Evolutionary conservation across 1,140 invertebrate genomes (phyloP).

Genomic region (Lineus longissimus): DNA sequence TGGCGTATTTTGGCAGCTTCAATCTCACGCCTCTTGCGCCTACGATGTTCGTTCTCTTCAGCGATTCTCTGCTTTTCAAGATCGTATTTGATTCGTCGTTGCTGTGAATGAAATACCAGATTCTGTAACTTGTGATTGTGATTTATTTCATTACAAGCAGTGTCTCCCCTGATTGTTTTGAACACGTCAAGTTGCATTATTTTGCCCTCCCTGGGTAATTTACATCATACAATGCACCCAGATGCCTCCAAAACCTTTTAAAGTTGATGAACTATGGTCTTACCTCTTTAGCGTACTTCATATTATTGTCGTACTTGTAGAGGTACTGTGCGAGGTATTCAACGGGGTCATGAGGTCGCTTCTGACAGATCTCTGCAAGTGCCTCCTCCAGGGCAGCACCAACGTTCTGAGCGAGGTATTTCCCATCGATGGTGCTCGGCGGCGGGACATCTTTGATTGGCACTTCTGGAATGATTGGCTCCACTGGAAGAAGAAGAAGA

Average conservation of each 20-base stretch:
- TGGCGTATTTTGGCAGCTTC: neutral
- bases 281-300: neutral
- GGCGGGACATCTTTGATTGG: constrained; percentile 19
- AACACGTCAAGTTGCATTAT: too few species aligned
- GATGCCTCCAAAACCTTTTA: neutral
- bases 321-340: constrained; percentile 16
- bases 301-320: constrained; percentile 8
- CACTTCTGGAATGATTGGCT: too few species aligned
- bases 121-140: neutral
- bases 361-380: constrained; percentile 14
- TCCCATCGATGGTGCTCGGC: constrained; percentile 34
- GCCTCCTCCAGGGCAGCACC: neutral
- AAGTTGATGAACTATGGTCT: neutral
- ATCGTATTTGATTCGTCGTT: neutral
- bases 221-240: neutral
- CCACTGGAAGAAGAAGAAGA: too few species aligned
- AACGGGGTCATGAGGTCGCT: constrained; percentile 15
- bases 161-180: too few species aligned
- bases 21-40: neutral
- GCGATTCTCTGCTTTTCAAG: neutral
- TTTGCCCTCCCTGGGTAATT: neutral
- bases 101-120: neutral
- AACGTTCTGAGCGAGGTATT: constrained; percentile 28
- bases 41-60: neutral
- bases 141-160: neutral